Conservation (phyloP, 1,140 invertebrate species). For the Pseudomyrmex pallidus region DNA sequence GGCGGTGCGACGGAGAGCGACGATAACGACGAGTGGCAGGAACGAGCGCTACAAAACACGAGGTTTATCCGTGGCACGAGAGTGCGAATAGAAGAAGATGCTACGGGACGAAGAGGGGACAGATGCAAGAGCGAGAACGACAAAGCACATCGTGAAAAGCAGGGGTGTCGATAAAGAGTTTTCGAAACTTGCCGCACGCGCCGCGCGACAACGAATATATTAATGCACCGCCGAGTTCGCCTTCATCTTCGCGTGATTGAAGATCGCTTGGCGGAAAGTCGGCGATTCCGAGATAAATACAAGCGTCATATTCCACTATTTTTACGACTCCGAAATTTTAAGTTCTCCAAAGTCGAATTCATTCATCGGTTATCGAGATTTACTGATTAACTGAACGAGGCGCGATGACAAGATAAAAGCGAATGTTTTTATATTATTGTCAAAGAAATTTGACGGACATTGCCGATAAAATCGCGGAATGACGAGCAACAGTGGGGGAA, state of each 20-base stretch:
- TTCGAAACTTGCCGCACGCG: slow-evolving; percentile 55
- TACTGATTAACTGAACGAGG: too few relatives aligned
- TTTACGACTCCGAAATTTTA: not conserved
- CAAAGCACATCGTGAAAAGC: slow-evolving; percentile 39
- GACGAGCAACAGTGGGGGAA: not conserved
- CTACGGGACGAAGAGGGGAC: slow-evolving; percentile 36
- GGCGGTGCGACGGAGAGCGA: slow-evolving; percentile 61
- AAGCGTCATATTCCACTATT: not conserved
- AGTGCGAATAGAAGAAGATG: slow-evolving; percentile 50
- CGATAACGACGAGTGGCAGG: slow-evolving; percentile 21
- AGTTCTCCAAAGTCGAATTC: not conserved
- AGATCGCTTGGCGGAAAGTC: not conserved
- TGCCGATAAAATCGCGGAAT: not conserved
- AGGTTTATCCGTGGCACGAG: slow-evolving; percentile 58
- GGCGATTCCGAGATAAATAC: not conserved
- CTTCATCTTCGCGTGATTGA: not conserved
- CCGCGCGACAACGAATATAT: not conserved
- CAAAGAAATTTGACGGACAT: not conserved
- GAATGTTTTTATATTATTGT: not conserved
- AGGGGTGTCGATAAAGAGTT: slow-evolving; percentile 74
- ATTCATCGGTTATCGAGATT: not conserved
- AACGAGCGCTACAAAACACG: slow-evolving; percentile 27
- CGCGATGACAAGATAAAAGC: not conserved
- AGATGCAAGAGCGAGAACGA: slow-evolving; percentile 22
- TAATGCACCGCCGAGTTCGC: not conserved